phyloP scores from a whole-genome alignment of 2,888 invertebrate genomes.

The Cataglyphis cursor region DNA sequence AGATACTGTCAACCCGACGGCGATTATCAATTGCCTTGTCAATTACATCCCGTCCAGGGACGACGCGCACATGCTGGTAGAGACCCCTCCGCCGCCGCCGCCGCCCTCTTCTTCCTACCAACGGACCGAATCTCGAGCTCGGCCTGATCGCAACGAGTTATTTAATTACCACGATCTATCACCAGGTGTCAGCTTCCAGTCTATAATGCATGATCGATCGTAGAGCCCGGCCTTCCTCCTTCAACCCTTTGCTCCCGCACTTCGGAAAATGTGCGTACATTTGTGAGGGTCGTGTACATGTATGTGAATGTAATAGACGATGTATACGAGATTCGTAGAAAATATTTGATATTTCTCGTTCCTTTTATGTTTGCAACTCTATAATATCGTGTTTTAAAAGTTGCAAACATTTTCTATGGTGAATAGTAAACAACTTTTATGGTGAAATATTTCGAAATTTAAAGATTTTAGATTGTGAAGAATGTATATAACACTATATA shows the following conservation, averaged over 20 bases:
- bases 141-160: constrained; percentile 83
- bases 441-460: constrained; percentile 5
- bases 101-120: constrained; percentile 58
- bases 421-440: neutral
- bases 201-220: constrained; percentile 86
- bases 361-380: neutral
- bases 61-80: constrained; percentile 79
- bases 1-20: constrained; percentile 79
- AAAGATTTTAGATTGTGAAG: neutral
- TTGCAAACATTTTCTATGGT: neutral
- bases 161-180: constrained; percentile 86
- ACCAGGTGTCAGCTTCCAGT: constrained; percentile 83
- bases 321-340: neutral
- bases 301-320: constrained; percentile 9
- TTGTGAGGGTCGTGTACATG: neutral
- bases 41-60: constrained; percentile 82
- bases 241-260: constrained; percentile 72
- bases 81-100: constrained; percentile 65
- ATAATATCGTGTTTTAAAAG: neutral
- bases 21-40: constrained; percentile 85
- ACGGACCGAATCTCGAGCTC: constrained; percentile 77
- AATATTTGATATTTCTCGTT: neutral
- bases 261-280: constrained; percentile 47
- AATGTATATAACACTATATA: neutral
- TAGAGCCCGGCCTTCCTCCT: constrained; percentile 68